phyloP scores from a whole-genome alignment of 1,140 invertebrate genomes.

The Proctacanthus coquilletti region DNA sequence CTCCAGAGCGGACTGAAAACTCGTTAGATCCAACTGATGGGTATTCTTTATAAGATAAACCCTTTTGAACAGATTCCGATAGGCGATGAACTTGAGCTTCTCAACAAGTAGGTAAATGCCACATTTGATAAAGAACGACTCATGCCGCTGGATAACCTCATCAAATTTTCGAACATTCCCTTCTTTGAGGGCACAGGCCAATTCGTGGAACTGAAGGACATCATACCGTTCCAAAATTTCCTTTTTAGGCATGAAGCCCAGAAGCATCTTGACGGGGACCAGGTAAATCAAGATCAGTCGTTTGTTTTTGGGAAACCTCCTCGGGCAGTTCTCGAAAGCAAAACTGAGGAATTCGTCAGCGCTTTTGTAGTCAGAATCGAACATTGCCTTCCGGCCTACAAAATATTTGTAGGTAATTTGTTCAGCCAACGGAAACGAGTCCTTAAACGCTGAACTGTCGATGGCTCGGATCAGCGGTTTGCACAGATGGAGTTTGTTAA shows the following conservation, averaged over 20 bases:
- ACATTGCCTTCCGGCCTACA: slow-evolving; percentile 94
- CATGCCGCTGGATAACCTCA: slow-evolving; percentile 68
- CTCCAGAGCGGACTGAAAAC: slow-evolving; percentile 65
- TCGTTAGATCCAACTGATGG: slow-evolving; percentile 78
- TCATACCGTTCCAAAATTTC: slow-evolving; percentile 76
- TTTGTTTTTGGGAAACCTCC: slow-evolving; percentile 73
- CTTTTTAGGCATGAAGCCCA: slow-evolving; percentile 79
- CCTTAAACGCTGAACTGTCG: slow-evolving; percentile 77
- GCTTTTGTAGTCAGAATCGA: slow-evolving; percentile 87
- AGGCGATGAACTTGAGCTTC: slow-evolving; percentile 88
- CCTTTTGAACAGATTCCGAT: slow-evolving; percentile 93
- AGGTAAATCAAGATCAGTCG: slow-evolving; percentile 88
- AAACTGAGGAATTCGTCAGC: slow-evolving; percentile 86
- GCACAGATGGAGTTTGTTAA: slow-evolving; percentile 92
- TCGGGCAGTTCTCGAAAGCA: slow-evolving; percentile 84
- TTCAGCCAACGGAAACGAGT: slow-evolving; percentile 70
- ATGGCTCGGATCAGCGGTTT: slow-evolving; percentile 94
- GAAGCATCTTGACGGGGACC: slow-evolving; percentile 92
- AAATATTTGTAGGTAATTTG: slow-evolving; percentile 95
- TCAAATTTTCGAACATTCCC: slow-evolving; percentile 80
- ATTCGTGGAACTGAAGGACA: slow-evolving; percentile 75
- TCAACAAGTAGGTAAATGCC: slow-evolving; percentile 95
- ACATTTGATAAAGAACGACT: slow-evolving; percentile 84
- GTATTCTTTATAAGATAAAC: slow-evolving; percentile 75
- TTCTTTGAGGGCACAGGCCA: slow-evolving; percentile 72